These are phyloP conservation scores for Pan troglodytes DNA, from an alignment of 2,113 vertebrate genomes.

Conservation along the genomic window NHGRI_mPanTro3-v2.1_pri NC_072408.2:51789001-51789500, in stretches of 20 bases:
- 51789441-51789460: neutral
- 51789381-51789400: neutral
- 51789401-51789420: neutral
- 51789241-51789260: neutral
- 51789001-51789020: neutral
- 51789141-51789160: neutral
- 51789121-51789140: neutral
- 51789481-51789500: neutral
- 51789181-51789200: neutral
- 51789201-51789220: neutral
- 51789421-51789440: neutral
- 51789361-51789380: neutral
- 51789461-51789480: neutral
- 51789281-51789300: neutral
- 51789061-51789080: neutral
- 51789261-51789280: neutral
- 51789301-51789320: neutral
- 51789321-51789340: neutral
- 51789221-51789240: neutral
- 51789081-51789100: neutral
- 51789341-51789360: neutral
- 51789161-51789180: neutral
- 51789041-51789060: neutral
- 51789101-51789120: neutral
- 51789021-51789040: neutral